These are phyloP conservation scores for Alectura lathami DNA, from an alignment of 2,113 vertebrate species.

Conservation along the genomic window DNA sequence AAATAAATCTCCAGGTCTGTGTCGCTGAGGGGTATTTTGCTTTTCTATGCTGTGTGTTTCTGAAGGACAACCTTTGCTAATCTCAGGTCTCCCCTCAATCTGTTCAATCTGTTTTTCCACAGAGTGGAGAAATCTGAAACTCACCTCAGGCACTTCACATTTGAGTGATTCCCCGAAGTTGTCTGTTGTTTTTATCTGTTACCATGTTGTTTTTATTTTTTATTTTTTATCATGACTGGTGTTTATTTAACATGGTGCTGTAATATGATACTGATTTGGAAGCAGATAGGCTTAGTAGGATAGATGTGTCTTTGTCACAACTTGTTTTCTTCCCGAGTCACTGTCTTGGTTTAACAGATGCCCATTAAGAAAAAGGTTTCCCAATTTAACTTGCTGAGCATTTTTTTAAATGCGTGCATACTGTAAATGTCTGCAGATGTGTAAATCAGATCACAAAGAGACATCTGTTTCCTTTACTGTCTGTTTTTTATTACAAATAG, in stretches of 20 bases:
- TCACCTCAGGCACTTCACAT: background rate
- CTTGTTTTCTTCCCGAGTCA: background rate
- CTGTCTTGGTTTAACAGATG: background rate
- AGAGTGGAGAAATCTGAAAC: background rate
- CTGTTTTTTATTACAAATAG: conserved; percentile 63
- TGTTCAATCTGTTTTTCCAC: too few relatives aligned
- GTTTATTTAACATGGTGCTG: conserved; percentile 1
- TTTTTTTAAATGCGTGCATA: conserved; percentile 56
- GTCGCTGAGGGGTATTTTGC: background rate
- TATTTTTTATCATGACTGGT: background rate
- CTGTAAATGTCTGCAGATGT: conserved; percentile 67
- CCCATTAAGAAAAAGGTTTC: conserved; percentile 37
- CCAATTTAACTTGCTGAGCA: conserved; percentile 8
- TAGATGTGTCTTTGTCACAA: background rate
- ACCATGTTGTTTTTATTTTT: background rate
- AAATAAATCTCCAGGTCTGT: conserved; percentile 28
- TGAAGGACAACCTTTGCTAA: background rate
- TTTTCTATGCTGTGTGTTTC: conserved; percentile 1
- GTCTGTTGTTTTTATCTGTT: background rate
- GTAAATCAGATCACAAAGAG: conserved; percentile 56
- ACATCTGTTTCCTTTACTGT: conserved; percentile 65
- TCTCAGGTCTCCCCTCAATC: background rate
- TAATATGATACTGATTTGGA: background rate
- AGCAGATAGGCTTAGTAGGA: background rate
- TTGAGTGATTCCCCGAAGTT: background rate